Evolutionary conservation across 2,888 invertebrate species (phyloP), one percentile per base, ranked within the genome.

Genomic region (Amphipyra tragopoginis): DNA sequence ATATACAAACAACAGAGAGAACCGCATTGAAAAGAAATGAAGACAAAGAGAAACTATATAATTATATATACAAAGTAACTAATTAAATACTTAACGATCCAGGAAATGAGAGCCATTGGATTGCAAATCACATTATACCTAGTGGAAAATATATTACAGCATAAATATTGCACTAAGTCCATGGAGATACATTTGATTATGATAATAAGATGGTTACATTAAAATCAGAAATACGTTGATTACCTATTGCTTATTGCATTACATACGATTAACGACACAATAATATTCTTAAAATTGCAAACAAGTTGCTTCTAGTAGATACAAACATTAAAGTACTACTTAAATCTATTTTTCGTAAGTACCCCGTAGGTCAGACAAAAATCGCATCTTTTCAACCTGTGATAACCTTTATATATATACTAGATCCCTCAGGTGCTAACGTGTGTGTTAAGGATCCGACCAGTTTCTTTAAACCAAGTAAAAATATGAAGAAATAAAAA

Each of bases 11-110:
- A 2, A n/a, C 26, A 54, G 10, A 72, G 51, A 15, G 13, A 48
- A 5, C 2, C 0, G 9, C 13, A 48, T 26, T 54, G 10, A 56
- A 59, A 61, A 68, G 48, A 68, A 52, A 51, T 60, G 43, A 2
- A 40, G 61, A 70, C 69, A 74, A 74, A 56, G 54, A 44, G 0
- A 21, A 42, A 47, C 57, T 43, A 58, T 70, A 51, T 50, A 58
- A 21, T 33, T 8, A 3, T n/a, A 55, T n/a, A n/a, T n/a, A 70
- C 52, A 52, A 75, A 59, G 58, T 64, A 45, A 56, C 52, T 51
- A 63, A 56, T 53, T 58, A 58, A 26, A 52, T 56, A 33, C 9
- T 36, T 62, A 65, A 63, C 54, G 64, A 59, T 59, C 13, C 33
- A 70, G 54, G 51, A 69, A 58, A 68, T 70, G 51, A 70, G 47